Evolutionary conservation across 2,113 vertebrate species (phyloP).

Genomic region (Podarcis cretensis): DNA sequence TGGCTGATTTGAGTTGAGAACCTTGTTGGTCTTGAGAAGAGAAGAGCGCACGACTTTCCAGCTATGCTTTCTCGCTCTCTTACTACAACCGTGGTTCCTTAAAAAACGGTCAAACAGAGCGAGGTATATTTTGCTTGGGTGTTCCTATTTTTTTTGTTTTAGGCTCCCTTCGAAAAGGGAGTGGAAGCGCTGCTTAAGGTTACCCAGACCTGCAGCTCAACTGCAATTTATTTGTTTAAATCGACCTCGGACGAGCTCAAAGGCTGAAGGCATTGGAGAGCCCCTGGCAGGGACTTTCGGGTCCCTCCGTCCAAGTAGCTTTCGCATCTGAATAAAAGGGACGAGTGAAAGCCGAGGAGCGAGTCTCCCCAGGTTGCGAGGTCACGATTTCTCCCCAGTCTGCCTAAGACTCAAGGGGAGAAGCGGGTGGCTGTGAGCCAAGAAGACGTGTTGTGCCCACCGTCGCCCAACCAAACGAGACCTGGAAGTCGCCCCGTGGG

Average conservation of each 20-base stretch:
- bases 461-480: too few species aligned
- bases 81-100: not conserved
- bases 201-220: not conserved
- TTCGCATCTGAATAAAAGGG: not conserved
- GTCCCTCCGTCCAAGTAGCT: too few species aligned
- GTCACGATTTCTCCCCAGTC: not conserved
- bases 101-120: not conserved
- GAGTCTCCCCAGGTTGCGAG: not conserved
- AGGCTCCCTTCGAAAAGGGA: slow-evolving; percentile 21
- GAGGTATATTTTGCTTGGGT: too few species aligned
- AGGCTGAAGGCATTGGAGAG: not conserved
- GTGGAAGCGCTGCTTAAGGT: slow-evolving; percentile 15
- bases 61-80: not conserved
- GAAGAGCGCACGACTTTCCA: not conserved
- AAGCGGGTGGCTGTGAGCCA: not conserved
- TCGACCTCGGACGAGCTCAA: not conserved
- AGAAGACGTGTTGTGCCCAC: not conserved
- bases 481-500: not conserved
- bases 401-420: not conserved
- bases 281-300: not conserved
- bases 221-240: slow-evolving; percentile 25
- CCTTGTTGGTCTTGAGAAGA: too few species aligned
- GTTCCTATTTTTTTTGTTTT: not conserved
- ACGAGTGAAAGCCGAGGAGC: not conserved
- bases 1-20: too few species aligned